Percentiles rank a stretch among this genome's conserved stretches.
These are phyloP conservation scores for Gymnodraco acuticeps DNA, from an alignment of 2,797 vertebrate species.

Conservation along the genomic window DNA sequence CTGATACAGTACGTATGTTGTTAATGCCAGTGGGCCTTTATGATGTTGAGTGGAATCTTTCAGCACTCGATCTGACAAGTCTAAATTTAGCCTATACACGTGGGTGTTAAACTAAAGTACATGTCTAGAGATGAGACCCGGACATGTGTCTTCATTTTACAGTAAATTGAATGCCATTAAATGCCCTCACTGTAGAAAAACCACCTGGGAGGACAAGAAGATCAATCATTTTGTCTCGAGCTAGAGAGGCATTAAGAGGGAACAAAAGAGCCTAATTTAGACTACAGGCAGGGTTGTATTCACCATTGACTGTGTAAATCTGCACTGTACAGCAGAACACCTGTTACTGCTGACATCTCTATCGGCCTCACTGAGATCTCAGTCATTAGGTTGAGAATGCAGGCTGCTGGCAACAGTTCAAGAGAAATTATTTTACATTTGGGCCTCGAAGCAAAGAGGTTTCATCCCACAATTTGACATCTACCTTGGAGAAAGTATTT, in stretches of 20 bases:
- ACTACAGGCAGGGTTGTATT: conserved; percentile 6
- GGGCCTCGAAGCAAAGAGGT: neutral
- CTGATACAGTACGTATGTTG: conserved; percentile 22
- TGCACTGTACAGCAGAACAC: conserved; percentile 40
- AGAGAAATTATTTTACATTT: conserved; percentile 2
- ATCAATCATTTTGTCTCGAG: neutral
- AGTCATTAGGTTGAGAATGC: conserved; percentile 9
- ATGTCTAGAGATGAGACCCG: conserved; percentile 25
- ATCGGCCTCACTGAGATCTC: conserved; percentile 34
- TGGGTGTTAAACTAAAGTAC: conserved; percentile 35
- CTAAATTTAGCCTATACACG: conserved; percentile 58
- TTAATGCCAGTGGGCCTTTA: conserved; percentile 33
- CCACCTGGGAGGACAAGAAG: neutral
- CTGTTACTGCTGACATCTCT: conserved; percentile 60
- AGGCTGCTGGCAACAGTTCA: conserved; percentile 21
- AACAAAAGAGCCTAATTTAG: neutral
- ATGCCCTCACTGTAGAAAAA: neutral
- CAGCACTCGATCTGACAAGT: conserved; percentile 29
- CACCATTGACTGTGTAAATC: conserved; percentile 19
- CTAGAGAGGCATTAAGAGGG: neutral
- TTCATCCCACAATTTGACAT: neutral
- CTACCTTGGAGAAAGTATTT: neutral
- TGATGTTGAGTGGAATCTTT: conserved; percentile 54
- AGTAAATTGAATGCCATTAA: neutral
- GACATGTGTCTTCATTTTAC: conserved; percentile 33